phyloP scores from a whole-genome alignment of 2,888 invertebrate genomes.

The Syrphus vitripennis region DNA sequence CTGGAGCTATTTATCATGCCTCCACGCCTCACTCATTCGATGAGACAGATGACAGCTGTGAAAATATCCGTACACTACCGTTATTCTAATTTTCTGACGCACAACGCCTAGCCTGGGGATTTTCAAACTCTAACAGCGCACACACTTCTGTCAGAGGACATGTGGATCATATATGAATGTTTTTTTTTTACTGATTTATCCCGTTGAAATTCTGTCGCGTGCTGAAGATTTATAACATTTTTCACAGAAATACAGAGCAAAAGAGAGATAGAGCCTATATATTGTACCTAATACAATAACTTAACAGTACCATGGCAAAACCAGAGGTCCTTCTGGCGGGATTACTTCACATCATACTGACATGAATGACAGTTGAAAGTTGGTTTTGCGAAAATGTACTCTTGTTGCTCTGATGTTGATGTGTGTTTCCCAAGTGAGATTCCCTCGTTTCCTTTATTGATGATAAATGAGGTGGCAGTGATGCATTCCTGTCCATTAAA shows the following conservation, averaged over 20 bases:
- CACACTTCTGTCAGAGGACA: slow-evolving; percentile 60
- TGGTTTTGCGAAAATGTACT: background rate
- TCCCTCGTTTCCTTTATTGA: slow-evolving; percentile 8
- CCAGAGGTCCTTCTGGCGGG: slow-evolving; percentile 11
- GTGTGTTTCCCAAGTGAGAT: slow-evolving; percentile 3
- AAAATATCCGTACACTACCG: slow-evolving; percentile 57
- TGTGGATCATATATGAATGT: slow-evolving; percentile 68
- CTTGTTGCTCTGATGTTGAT: background rate
- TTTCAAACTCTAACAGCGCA: slow-evolving; percentile 5
- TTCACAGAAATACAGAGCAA: slow-evolving; percentile 12
- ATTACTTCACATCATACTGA: slow-evolving; percentile 33
- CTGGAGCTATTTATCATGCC: slow-evolving; percentile 63
- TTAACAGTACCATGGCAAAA: background rate
- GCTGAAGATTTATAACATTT: slow-evolving; percentile 63
- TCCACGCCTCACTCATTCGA: slow-evolving; percentile 61
- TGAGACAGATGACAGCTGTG: slow-evolving; percentile 69
- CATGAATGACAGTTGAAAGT: slow-evolving; percentile 33
- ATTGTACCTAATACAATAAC: background rate
- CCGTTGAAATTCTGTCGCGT: slow-evolving; percentile 64
- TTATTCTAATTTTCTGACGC: slow-evolving; percentile 41
- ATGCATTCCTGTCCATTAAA: slow-evolving; percentile 51
- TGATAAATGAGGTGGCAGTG: slow-evolving; percentile 62
- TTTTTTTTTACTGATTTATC: slow-evolving; percentile 63
- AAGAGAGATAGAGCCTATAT: background rate
- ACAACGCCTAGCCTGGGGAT: slow-evolving; percentile 4